A percentile compares a stretch with the other conserved stretches of the same genome.
Conservation (phyloP, 2,797 vertebrate genomes). For the Macroramphosus scolopax region DNA sequence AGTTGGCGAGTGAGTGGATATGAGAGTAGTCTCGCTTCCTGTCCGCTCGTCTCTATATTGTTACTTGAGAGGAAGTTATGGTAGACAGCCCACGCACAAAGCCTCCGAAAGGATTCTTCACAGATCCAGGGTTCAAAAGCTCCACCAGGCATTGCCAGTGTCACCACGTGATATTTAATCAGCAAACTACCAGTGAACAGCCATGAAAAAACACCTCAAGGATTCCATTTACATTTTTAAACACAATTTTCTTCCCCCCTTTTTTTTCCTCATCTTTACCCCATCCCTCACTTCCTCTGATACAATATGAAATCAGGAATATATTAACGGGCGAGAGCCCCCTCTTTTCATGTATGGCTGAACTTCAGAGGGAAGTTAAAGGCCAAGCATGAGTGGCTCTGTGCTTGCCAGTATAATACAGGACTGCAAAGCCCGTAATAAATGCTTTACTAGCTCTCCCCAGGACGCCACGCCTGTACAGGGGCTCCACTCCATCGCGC, state of each 20-base stretch:
- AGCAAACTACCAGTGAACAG: constrained; percentile 59
- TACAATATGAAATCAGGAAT: constrained; percentile 77
- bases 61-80: constrained; percentile 75
- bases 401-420: constrained; percentile 91
- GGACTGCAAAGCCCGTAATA: constrained; percentile 92
- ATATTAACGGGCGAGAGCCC: constrained; percentile 66
- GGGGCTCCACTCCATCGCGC: constrained; percentile 63
- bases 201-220: constrained; percentile 34
- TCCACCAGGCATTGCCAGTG: constrained; percentile 68
- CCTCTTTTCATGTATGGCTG: constrained; percentile 79
- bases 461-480: constrained; percentile 84
- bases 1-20: constrained; percentile 35
- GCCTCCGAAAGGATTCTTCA: constrained; percentile 74
- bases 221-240: constrained; percentile 70
- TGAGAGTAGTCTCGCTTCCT: constrained; percentile 51
- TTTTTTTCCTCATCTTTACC: constrained; percentile 29
- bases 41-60: constrained; percentile 63
- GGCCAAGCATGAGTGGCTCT: constrained; percentile 93
- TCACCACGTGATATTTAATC: constrained; percentile 70
- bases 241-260: constrained; percentile 30
- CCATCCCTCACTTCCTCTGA: constrained; percentile 52
- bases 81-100: constrained; percentile 79
- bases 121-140: constrained; percentile 76
- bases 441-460: constrained; percentile 95
- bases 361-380: constrained; percentile 97